Evolutionary conservation across 2,888 invertebrate genomes (phyloP), one percentile per base, ranked within the genome.

Genomic region (Panorpa germanica): DNA sequence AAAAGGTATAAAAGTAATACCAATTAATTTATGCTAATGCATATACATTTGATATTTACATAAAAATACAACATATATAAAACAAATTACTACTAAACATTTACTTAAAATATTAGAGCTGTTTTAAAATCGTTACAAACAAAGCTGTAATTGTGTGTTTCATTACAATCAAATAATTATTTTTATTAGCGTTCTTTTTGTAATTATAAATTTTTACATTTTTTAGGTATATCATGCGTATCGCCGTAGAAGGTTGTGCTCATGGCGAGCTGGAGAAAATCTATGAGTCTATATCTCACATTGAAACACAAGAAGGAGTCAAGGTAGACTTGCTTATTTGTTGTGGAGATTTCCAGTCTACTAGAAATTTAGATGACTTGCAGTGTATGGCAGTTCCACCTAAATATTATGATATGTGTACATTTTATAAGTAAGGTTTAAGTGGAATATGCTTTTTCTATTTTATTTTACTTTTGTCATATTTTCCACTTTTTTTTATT

Each of bases 301-400:
- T 88, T 35, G 83, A 95, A 57, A 61, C 68, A 39, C 59, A 65
- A 40, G 69, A 78, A 41, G 61, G 63, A 12, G 65, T 77, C 31
- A 82, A 81, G 54, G 65, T 96, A 25, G 93, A 96, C 56, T 60
- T 98, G 32, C 56, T 99, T 18, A 70, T 99, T 35, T 95, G 96
- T 46, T 98, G 96, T 53, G 98, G 98, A 1, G 98, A 98, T 56
- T 99, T 96, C 53, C 95, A 98, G 59, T 67, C 95, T 0, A 82
- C 90, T 0, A 65, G 98, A 35, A 98, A 96, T 59, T 60, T 67
- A 41, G 66, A 68, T 27, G 98, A 98, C 53, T 55, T 99, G 20
- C 59, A 68, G 37, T 82, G 88, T 38, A 93, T 99, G 91, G 91
- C 95, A 23, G 82, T 90, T n/a, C 90, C 95, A 3, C 65, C 66